Evolutionary conservation across 2,888 invertebrate species (phyloP), one percentile per base, ranked within the genome.

Genomic region (Hydrotaea cyrtoneurina): DNA sequence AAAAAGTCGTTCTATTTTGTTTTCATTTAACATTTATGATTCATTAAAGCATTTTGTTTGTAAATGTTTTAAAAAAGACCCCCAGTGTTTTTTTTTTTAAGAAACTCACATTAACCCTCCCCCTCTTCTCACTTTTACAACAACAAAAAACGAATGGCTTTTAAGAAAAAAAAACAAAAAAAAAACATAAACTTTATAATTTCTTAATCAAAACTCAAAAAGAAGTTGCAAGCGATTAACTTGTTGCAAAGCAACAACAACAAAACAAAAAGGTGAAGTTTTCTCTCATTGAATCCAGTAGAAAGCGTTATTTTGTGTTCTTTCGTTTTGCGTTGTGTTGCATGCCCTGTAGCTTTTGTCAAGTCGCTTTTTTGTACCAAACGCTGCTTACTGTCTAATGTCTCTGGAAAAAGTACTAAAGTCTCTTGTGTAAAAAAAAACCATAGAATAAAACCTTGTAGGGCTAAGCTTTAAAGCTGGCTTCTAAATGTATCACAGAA

Each of bases 251-350:
- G 77, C 59, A 57, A 57, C 23, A 59, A 11, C 50, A 78, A 59
- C 89, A 91, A 59, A 59, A 11, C 50, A 78, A 59, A 89, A 91
- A 92, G 91, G 91, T 91, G 91, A 91, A 91, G 92, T 91, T 91
- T 91, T 90, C 91, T 91, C 91, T 91, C 92, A 59, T 81, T 86
- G 82, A 71, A 79, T 87, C 79, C 78, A 64, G 77, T 75, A 26
- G 46, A 86, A 88, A 86, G 73, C 31, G n/a, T 73, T 83, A 46
- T 86, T 73, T 85, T 71, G 78, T 84, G 85, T 78, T 86, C 66
- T 64, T 86, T 83, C 55, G 80, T 85, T 76, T 31, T 81, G 53
- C 78, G 55, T 83, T 87, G 71, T 85, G 78, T 86, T 86, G 83
- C 81, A 84, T 82, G 78, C 59, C 62, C 76, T 39, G 78, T 86